Base-by-base conservation (phyloP, 1,140 invertebrate species). In the Brachionus plicatilis region DNA sequence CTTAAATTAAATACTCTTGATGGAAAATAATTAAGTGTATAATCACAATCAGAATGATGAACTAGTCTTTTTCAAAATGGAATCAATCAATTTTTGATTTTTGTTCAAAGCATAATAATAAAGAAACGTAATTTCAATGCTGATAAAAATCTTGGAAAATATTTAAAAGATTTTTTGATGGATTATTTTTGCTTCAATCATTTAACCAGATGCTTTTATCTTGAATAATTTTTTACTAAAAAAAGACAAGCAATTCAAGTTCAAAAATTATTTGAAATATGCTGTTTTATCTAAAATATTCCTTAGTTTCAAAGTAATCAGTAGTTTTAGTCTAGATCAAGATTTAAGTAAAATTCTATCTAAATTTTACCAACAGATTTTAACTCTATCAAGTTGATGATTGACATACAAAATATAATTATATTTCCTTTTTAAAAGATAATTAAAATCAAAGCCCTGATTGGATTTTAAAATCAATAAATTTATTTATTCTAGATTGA, bases 171-270 rank as follows among this genome's bases (percentile, higher is more conserved):
- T 24, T 60, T 24, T 47, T n/a, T 60, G 53, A 60, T 60, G 53
- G 53, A 60, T 60, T 60, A 60, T 60, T 60, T 60, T 60, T 60
- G 53, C 53, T 60, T 60, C 53, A 60, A 60, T 60, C 53, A 60
- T 60, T 27, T 60, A 27, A 60, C 53, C 53, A 60, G 53, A 60
- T 60, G 53, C 20, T 60, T 60, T 60, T 60, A 60, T 60, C 53
- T 60, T 7, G 17, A 60, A 60, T 60, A 6, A 27, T 60, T 60
- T 60, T 20, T 60, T 20, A 60, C 53, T 60, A 5, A 60, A 60
- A 60, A 60, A 60, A 60, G 53, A 60, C 53, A 60, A 60, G 53
- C n/a, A 20, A 60, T 60, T 60, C 53, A 20, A 60, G 53, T 60
- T 60, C 17, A 60, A 8, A 60, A 24, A 60, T 20, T 60, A 60